Conservation (phyloP, 1,140 invertebrate species). For the Drosophila miranda region DNA sequence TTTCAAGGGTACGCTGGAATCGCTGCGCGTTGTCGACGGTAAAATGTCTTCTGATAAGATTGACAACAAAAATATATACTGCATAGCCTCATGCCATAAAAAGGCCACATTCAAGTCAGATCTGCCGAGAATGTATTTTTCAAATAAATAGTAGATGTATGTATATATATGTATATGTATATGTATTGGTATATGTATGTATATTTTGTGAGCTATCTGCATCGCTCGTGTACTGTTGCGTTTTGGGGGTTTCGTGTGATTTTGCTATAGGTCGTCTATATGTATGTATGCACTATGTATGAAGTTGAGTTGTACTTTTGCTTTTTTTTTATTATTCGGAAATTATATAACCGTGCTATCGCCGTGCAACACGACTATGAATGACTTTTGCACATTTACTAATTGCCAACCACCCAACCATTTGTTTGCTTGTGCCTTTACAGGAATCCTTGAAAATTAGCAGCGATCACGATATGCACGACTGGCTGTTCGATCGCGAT, state of each 20-base stretch:
- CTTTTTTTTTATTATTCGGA: constrained; percentile 36
- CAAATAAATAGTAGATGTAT: not conserved
- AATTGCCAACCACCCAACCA: constrained; percentile 44
- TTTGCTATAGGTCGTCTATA: constrained; percentile 53
- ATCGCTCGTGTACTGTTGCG: constrained; percentile 61
- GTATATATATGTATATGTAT: not conserved
- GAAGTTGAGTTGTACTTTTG: constrained; percentile 44
- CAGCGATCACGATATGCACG: constrained; percentile 84
- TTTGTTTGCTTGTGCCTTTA: constrained; percentile 63
- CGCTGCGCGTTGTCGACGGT: constrained; percentile 31
- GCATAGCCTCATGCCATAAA: constrained; percentile 32
- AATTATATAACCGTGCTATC: constrained; percentile 72
- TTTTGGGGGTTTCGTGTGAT: constrained; percentile 65
- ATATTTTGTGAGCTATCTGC: constrained; percentile 60
- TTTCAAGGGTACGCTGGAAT: constrained; percentile 67
- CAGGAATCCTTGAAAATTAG: constrained; percentile 85
- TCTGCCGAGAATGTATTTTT: constrained; percentile 12
- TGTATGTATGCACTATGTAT: constrained; percentile 24
- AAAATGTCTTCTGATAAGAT: constrained; percentile 69
- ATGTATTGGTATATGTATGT: constrained; percentile 7
- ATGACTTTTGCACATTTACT: constrained; percentile 66
- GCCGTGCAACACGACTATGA: constrained; percentile 61
- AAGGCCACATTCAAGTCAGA: constrained; percentile 41
- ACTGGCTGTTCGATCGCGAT: constrained; percentile 85
- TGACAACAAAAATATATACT: constrained; percentile 69